Conservation (phyloP, 2,888 invertebrate genomes). For the Phaedon cochleariae region DNA sequence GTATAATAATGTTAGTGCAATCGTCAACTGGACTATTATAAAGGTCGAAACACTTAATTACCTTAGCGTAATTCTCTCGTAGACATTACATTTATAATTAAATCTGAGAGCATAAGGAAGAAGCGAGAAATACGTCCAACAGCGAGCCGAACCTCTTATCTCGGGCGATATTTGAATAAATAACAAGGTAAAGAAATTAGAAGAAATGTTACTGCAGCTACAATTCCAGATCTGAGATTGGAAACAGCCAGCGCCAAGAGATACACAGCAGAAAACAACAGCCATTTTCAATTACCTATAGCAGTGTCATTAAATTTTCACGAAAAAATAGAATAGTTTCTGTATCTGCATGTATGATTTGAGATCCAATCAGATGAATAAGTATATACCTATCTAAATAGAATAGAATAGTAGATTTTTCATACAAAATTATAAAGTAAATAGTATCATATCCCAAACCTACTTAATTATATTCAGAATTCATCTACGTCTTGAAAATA, state of each 20-base stretch:
- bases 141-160: slow-evolving; percentile 36
- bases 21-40: slow-evolving; percentile 21
- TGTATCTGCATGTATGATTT: no score
- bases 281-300: neutral
- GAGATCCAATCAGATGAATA: no score
- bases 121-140: slow-evolving; percentile 37
- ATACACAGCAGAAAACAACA: neutral
- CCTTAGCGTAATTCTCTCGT: slow-evolving; percentile 39
- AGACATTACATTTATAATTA: slow-evolving; percentile 45
- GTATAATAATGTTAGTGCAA: no score
- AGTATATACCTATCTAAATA: no score
- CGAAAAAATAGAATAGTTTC: no score
- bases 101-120: slow-evolving; percentile 46
- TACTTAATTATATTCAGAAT: no score
- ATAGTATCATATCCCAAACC: no score
- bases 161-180: slow-evolving; percentile 40
- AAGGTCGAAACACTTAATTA: slow-evolving; percentile 39
- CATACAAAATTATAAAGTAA: no score
- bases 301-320: neutral
- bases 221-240: neutral
- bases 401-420: no score
- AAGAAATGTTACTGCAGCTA: slow-evolving; percentile 24
- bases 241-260: neutral
- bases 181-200: slow-evolving; percentile 34
- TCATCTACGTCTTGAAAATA: no score